Conservation (phyloP, 2,113 vertebrate species). For the Podilymbus podiceps region DNA sequence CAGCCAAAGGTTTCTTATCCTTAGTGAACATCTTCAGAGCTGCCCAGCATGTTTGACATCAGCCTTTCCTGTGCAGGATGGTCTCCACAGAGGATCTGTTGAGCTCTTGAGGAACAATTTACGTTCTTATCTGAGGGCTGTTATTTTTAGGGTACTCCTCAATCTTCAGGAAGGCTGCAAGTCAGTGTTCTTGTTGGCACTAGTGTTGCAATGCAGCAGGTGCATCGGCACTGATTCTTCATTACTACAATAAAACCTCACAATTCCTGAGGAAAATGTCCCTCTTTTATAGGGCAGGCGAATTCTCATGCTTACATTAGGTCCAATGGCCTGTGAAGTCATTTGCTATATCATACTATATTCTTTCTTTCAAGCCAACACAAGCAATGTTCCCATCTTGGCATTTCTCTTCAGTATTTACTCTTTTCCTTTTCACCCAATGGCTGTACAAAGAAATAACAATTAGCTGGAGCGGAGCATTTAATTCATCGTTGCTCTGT, state of each 20-base stretch:
- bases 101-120: neutral
- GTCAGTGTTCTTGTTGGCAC: neutral
- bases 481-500: neutral
- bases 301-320: neutral
- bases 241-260: neutral
- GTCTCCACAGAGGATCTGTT: neutral
- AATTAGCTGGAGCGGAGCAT: neutral
- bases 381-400: neutral
- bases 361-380: neutral
- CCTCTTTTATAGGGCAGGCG: neutral
- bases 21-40: neutral
- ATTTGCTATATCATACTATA: neutral
- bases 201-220: neutral
- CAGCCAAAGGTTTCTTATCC: neutral
- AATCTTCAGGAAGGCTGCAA: neutral
- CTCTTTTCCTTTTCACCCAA: neutral
- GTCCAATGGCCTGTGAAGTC: neutral
- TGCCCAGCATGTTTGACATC: neutral
- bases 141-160: neutral
- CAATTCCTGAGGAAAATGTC: neutral
- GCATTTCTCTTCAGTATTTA: neutral
- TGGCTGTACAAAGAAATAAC: neutral
- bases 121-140: neutral
- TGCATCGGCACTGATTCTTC: neutral
- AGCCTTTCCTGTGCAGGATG: neutral